phyloP scores from a whole-genome alignment of 1,140 invertebrate genomes.

The Stenopsyche tienmushanensis region DNA sequence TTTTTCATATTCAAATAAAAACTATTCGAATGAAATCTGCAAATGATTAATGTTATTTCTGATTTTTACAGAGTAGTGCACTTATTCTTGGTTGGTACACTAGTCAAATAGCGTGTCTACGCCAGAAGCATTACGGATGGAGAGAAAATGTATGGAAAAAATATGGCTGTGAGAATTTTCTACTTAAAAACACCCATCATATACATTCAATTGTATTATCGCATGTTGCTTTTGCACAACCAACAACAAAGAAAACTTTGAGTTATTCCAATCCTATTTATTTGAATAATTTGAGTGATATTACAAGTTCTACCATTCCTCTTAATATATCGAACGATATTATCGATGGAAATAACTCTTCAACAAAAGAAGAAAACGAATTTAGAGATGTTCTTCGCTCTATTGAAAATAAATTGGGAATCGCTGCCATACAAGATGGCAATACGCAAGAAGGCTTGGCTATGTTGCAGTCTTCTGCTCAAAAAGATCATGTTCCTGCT shows the following conservation, averaged over 20 bases:
- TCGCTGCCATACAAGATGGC: slow-evolving; percentile 53
- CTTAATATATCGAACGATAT: slow-evolving; percentile 12
- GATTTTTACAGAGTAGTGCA: slow-evolving; percentile 51
- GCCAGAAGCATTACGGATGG: slow-evolving; percentile 42
- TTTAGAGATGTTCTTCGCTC: slow-evolving; percentile 49
- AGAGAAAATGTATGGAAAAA: slow-evolving; percentile 5
- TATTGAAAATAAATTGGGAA: slow-evolving; percentile 53
- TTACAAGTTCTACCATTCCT: neutral
- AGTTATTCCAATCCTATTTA: too few relatives aligned
- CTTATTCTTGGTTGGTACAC: slow-evolving; percentile 54
- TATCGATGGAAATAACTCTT: slow-evolving; percentile 18
- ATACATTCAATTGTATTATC: slow-evolving; percentile 14
- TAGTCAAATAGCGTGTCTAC: slow-evolving; percentile 51
- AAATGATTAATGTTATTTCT: neutral
- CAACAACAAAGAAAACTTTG: neutral
- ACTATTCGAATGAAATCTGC: slow-evolving; percentile 18
- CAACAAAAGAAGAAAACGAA: slow-evolving; percentile 9
- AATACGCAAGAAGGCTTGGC: slow-evolving; percentile 52
- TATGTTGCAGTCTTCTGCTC: slow-evolving; percentile 55
- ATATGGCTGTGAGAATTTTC: slow-evolving; percentile 7
- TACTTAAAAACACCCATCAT: slow-evolving; percentile 7
- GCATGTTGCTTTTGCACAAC: slow-evolving; percentile 13
- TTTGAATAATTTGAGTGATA: neutral
- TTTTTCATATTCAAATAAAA: neutral
- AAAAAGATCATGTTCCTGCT: slow-evolving; percentile 58